These are phyloP conservation scores for Echiichthys vipera DNA, from an alignment of 2,797 vertebrate species.

Conservation along the genomic window DNA sequence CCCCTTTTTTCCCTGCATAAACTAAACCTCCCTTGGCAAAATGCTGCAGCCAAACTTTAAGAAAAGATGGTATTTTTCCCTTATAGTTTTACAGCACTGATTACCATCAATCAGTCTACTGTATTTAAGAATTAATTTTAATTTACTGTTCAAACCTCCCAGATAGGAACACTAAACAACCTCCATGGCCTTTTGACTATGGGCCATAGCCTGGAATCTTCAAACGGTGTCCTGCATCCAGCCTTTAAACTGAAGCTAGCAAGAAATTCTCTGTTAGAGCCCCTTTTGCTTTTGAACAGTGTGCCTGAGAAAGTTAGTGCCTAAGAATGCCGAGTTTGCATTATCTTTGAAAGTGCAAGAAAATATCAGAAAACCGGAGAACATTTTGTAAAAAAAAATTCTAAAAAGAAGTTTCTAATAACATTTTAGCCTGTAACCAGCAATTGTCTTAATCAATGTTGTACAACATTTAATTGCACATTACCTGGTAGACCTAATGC, in stretches of 20 bases:
- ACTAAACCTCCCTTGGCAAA: not conserved
- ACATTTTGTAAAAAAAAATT: not conserved
- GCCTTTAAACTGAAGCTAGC: not conserved
- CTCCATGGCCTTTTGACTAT: not conserved
- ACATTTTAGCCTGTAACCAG: not conserved
- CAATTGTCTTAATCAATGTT: not conserved
- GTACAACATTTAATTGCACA: not conserved
- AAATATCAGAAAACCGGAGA: not conserved
- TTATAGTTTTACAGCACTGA: not conserved
- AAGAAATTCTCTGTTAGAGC: not conserved
- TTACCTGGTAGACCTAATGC: not conserved
- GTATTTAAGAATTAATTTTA: constrained; percentile 6
- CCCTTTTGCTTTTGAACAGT: not conserved
- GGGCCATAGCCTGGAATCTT: not conserved
- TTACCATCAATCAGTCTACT: not conserved
- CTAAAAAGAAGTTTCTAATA: not conserved
- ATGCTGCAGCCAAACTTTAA: constrained; percentile 5
- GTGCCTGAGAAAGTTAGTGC: not conserved
- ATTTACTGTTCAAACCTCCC: not conserved
- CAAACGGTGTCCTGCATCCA: not conserved
- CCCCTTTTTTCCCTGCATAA: not conserved
- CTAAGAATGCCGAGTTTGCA: not conserved
- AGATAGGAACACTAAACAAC: not conserved
- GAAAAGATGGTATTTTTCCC: not conserved
- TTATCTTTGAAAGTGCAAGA: not conserved